phyloP scores from a whole-genome alignment of 2,113 vertebrate species.

The Vidua macroura region DNA sequence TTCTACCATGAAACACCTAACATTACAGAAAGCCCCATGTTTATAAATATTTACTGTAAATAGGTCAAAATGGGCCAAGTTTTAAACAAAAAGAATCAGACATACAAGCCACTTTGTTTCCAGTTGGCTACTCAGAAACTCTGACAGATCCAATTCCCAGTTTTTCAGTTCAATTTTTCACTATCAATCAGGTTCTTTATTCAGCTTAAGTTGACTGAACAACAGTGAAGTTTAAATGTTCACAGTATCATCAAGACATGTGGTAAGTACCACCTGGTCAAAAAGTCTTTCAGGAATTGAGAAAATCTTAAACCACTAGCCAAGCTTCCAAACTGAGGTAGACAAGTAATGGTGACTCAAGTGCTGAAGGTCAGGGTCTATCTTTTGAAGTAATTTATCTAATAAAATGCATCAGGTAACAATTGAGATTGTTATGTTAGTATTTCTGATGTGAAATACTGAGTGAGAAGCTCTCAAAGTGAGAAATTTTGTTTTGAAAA shows the following conservation, averaged over 20 bases:
- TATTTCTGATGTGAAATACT: neutral
- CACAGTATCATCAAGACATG: neutral
- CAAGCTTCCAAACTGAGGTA: constrained; percentile 64
- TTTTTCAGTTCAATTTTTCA: neutral
- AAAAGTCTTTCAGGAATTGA: neutral
- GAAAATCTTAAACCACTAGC: neutral
- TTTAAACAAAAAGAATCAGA: neutral
- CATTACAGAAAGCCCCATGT: neutral
- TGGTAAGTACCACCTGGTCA: neutral
- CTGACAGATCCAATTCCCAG: neutral
- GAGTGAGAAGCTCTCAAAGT: neutral
- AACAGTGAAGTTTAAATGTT: neutral
- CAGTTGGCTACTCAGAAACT: neutral
- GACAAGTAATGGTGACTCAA: constrained; percentile 8
- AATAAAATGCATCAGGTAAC: neutral
- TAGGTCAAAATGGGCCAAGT: neutral
- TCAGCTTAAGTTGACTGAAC: neutral
- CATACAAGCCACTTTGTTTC: neutral
- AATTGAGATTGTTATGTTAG: neutral
- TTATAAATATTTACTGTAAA: neutral
- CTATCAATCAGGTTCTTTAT: neutral
- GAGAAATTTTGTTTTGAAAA: constrained; percentile 4
- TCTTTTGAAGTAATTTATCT: neutral
- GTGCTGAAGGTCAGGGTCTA: neutral
- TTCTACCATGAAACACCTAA: neutral